Evolutionary conservation across 2,888 invertebrate genomes (phyloP).

Genomic region (Drepanosiphum platanoidis): DNA sequence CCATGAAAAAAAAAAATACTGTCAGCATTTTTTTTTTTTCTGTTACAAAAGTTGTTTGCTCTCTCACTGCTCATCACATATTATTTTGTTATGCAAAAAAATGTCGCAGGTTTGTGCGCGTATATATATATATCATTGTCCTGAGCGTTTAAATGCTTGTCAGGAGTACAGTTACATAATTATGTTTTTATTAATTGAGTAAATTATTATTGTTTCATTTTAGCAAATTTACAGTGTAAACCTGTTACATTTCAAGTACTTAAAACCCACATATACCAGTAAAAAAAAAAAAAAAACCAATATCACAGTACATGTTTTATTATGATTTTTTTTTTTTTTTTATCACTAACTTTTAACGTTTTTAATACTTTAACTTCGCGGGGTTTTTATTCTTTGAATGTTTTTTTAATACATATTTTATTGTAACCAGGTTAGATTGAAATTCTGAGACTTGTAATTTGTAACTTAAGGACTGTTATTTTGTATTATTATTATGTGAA

Average conservation of each 20-base stretch:
- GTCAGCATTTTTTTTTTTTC: constrained; percentile 14
- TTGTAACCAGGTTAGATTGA: constrained; percentile 62
- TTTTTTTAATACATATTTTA: constrained; percentile 62
- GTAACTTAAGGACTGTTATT: constrained; percentile 62
- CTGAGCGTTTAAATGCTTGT: constrained; percentile 46
- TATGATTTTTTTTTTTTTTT: constrained; percentile 48
- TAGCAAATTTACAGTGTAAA: constrained; percentile 61
- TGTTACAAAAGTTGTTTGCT: constrained; percentile 48
- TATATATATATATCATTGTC: constrained; percentile 47
- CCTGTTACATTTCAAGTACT: constrained; percentile 62
- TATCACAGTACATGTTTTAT: constrained; percentile 19
- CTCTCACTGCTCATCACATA: constrained; percentile 62
- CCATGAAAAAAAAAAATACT: constrained; percentile 52
- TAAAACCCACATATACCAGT: constrained; percentile 56
- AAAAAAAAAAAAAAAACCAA: constrained; percentile 41
- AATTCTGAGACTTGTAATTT: constrained; percentile 62
- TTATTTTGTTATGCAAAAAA: constrained; percentile 55
- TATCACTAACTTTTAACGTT: constrained; percentile 59
- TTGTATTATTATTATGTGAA: constrained; percentile 62
- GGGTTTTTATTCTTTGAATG: constrained; percentile 61
- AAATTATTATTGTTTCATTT: constrained; percentile 57
- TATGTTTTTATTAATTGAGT: constrained; percentile 60
- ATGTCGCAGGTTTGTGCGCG: constrained; percentile 42
- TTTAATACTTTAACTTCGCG: constrained; percentile 60
- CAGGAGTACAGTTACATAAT: constrained; percentile 57